Percentiles rank a stretch among this genome's conserved stretches.
These are phyloP conservation scores for Thymelicus acteon DNA, from an alignment of 2,888 invertebrate genomes.

Conservation along the genomic window DNA sequence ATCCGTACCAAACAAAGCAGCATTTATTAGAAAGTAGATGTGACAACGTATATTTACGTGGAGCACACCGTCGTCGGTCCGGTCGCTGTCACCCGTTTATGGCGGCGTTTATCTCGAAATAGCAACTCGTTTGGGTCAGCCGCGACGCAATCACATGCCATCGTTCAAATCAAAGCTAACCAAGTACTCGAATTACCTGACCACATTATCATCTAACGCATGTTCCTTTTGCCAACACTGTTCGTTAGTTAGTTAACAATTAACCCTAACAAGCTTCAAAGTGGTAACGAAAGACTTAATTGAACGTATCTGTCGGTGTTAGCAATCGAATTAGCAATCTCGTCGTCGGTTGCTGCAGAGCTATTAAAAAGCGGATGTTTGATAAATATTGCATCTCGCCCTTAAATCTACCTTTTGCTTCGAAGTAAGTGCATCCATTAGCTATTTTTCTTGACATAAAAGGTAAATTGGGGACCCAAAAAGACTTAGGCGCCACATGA, in stretches of 20 bases:
- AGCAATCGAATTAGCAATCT: slow-evolving; percentile 13
- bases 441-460: neutral
- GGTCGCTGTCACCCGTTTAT: slow-evolving; percentile 72
- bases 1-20: slow-evolving; percentile 42
- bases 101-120: slow-evolving; percentile 81
- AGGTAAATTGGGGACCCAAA: slow-evolving; percentile 50
- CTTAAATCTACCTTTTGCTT: no score
- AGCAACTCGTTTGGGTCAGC: slow-evolving; percentile 81
- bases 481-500: slow-evolving; percentile 63
- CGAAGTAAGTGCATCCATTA: no score
- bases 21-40: slow-evolving; percentile 68
- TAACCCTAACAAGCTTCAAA: slow-evolving; percentile 26
- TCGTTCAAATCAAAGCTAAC: slow-evolving; percentile 71
- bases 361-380: neutral
- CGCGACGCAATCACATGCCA: slow-evolving; percentile 75
- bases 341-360: neutral
- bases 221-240: slow-evolving; percentile 10
- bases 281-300: neutral
- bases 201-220: slow-evolving; percentile 40
- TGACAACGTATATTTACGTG: slow-evolving; percentile 52
- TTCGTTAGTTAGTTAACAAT: slow-evolving; percentile 15
- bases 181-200: slow-evolving; percentile 55
- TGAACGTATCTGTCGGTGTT: slow-evolving; percentile 2
- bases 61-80: slow-evolving; percentile 54
- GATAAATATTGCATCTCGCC: neutral